These are phyloP conservation scores for Rattus rattus DNA, from an alignment of 2,113 vertebrate genomes.

Conservation along the genomic window DNA sequence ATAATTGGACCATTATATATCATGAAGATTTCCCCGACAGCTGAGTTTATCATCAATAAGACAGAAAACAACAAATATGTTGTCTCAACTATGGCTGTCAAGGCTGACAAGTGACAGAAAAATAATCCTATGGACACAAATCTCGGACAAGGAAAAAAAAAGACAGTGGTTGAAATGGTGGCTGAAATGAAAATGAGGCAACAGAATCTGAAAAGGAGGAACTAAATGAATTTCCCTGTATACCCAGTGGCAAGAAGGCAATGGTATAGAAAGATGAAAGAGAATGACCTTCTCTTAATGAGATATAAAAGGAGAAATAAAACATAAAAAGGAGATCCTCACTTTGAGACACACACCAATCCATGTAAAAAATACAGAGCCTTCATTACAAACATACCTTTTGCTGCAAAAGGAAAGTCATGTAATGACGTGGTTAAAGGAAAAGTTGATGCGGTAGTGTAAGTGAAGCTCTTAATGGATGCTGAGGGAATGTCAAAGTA, in stretches of 20 bases:
- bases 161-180: not conserved
- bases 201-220: constrained; percentile 66
- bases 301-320: constrained; percentile 91
- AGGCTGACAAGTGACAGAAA: not conserved
- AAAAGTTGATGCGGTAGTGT: constrained; percentile 99
- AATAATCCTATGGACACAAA: not conserved
- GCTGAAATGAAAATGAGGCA: not conserved
- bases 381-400: constrained; percentile 94
- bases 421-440: constrained; percentile 87
- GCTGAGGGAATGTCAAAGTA: not conserved
- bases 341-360: constrained; percentile 90
- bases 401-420: constrained; percentile 75
- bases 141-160: constrained; percentile 10
- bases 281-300: constrained; percentile 86
- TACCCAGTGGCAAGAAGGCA: constrained; percentile 6
- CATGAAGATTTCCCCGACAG: not conserved
- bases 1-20: no score
- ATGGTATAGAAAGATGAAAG: constrained; percentile 78
- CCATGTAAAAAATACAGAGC: constrained; percentile 62
- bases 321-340: constrained; percentile 87
- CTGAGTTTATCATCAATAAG: not conserved
- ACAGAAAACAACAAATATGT: not conserved
- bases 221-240: fast-evolving
- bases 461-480: constrained; percentile 98
- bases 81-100: not conserved